Conservation (phyloP, 37 sponge, comb jelly and placozoan genomes). For the Ianthella basta region DNA sequence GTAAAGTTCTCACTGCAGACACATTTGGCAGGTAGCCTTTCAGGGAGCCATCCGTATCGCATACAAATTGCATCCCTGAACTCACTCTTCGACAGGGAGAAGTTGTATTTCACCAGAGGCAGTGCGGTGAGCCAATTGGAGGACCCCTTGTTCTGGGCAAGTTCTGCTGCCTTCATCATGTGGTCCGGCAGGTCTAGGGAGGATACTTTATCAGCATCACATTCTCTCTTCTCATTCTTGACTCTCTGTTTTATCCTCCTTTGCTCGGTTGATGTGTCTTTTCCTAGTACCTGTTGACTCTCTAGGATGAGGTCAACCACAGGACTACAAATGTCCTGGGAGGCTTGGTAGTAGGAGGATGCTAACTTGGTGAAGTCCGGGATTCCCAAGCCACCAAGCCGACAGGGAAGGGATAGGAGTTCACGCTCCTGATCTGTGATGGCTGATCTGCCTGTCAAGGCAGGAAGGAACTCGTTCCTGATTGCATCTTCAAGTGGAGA, state of each 20-base stretch:
- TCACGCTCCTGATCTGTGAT: slow-evolving; percentile 2
- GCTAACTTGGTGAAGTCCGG: background rate
- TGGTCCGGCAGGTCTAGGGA: background rate
- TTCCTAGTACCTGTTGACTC: background rate
- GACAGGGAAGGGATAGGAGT: slow-evolving; percentile 1
- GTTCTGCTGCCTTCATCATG: background rate
- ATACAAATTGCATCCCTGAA: background rate
- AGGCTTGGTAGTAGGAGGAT: slow-evolving; percentile 10
- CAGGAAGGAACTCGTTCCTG: slow-evolving; percentile 19
- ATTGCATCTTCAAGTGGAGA: background rate
- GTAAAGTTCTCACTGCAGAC: slow-evolving; percentile 21
- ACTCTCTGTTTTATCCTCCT: background rate
- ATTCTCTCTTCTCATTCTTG: background rate
- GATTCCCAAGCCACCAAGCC: background rate
- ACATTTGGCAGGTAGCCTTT: slow-evolving; percentile 6
- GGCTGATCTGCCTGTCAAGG: background rate
- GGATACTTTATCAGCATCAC: background rate
- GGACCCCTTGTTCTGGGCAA: slow-evolving; percentile 12
- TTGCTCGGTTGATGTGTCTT: background rate
- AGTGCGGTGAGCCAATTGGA: slow-evolving; percentile 23
- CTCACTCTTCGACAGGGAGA: slow-evolving; percentile 4
- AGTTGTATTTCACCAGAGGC: slow-evolving; percentile 20
- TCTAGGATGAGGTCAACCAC: background rate
- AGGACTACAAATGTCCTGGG: slow-evolving; percentile 8
- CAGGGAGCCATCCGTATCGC: slow-evolving; percentile 21